Conservation (phyloP, 1,140 invertebrate species). For the Drosophila ficusphila region DNA sequence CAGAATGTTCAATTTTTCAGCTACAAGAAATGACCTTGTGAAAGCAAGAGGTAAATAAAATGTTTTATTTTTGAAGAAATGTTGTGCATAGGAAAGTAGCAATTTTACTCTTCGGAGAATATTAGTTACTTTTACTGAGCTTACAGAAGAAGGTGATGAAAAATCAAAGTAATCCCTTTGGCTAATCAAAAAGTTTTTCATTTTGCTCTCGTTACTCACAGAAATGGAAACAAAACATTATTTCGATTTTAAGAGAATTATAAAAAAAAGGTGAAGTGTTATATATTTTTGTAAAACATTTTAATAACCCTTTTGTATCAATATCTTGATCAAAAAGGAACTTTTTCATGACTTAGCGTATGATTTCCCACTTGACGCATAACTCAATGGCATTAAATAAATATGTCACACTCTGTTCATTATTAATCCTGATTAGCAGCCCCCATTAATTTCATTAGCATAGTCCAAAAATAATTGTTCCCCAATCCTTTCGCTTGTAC, state of each 20-base stretch:
- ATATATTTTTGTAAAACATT: too few species aligned
- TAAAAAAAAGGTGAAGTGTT: too few species aligned
- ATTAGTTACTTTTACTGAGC: background rate
- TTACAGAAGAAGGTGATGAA: background rate
- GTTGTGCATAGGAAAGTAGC: conserved; percentile 22
- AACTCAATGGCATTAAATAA: too few species aligned
- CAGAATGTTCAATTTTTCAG: conserved; percentile 34
- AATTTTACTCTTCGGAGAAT: conserved; percentile 12
- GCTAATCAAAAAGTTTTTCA: too few species aligned
- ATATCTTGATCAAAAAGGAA: too few species aligned
- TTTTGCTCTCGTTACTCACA: too few species aligned
- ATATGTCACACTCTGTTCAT: background rate
- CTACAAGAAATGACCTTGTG: conserved; percentile 12
- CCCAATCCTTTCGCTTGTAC: conserved; percentile 1
- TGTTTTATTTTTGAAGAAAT: conserved; percentile 3
- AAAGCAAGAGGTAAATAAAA: conserved; percentile 23
- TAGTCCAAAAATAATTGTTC: background rate
- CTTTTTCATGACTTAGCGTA: too few species aligned
- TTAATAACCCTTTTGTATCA: too few species aligned
- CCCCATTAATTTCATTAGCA: conserved; percentile 3
- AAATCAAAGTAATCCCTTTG: conserved; percentile 22
- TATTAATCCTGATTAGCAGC: background rate
- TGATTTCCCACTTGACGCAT: too few species aligned
- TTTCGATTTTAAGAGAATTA: too few species aligned
- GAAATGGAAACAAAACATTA: too few species aligned